phyloP scores from a whole-genome alignment of 2,113 vertebrate species.

The Maccullochella peelii region DNA sequence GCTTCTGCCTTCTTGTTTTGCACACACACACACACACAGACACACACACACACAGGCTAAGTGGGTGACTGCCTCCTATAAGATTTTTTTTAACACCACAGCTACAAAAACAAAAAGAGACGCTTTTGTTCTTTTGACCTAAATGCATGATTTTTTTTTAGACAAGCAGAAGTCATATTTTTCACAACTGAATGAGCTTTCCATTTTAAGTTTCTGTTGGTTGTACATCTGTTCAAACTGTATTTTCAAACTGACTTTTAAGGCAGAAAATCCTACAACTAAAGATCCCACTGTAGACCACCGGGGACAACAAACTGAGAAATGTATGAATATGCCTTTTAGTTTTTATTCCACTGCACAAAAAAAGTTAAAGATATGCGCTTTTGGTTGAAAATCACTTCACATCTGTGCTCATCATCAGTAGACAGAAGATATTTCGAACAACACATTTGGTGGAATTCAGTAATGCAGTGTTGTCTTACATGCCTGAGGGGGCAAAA shows the following conservation, averaged over 20 bases:
- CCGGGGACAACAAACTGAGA: background rate
- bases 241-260: conserved; percentile 6
- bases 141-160: conserved; percentile 29
- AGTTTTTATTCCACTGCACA: conserved; percentile 10
- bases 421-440: background rate
- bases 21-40: conserved; percentile 25
- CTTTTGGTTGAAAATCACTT: conserved; percentile 3
- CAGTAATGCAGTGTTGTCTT: conserved; percentile 17
- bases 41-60: conserved; percentile 7
- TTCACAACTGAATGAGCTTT: conserved; percentile 27
- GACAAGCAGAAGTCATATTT: conserved; percentile 20
- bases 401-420: background rate
- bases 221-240: background rate
- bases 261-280: background rate
- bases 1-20: conserved; percentile 14
- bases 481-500: conserved; percentile 28
- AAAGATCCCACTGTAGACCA: background rate
- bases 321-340: conserved; percentile 14
- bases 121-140: conserved; percentile 24
- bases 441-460: conserved; percentile 20
- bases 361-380: background rate
- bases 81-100: conserved; percentile 14
- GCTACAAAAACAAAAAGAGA: conserved; percentile 24
- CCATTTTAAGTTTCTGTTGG: background rate
- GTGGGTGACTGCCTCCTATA: conserved; percentile 13